Evolutionary conservation across 2,113 vertebrate species (phyloP).

Genomic region (Anoplopoma fimbria): DNA sequence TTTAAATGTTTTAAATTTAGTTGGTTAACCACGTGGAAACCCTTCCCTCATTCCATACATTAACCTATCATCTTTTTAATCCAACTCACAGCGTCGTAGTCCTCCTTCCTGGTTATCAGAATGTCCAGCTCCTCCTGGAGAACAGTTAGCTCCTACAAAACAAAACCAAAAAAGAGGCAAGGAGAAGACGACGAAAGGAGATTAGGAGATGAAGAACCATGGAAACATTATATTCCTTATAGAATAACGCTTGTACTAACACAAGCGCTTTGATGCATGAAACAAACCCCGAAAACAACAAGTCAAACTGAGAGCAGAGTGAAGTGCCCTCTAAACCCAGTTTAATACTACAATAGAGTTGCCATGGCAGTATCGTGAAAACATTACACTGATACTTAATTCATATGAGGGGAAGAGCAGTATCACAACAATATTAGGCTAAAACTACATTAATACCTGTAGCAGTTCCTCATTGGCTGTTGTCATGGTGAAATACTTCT

Average conservation of each 20-base stretch:
- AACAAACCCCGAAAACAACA: too few relatives aligned
- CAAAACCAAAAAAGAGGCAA: neutral
- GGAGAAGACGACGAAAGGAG: neutral
- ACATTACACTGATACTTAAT: neutral
- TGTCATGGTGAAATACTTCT: slow-evolving; percentile 91
- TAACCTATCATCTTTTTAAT: neutral
- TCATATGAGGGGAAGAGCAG: neutral
- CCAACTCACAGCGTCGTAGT: slow-evolving; percentile 69
- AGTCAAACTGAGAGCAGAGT: too few relatives aligned
- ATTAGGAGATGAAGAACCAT: too few relatives aligned
- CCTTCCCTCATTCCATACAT: neutral
- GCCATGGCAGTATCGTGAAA: neutral
- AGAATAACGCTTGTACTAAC: neutral
- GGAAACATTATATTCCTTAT: neutral
- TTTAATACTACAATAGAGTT: neutral
- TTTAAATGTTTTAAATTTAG: neutral
- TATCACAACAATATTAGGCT: neutral
- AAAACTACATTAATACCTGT: slow-evolving; percentile 82
- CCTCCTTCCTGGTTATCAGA: slow-evolving; percentile 69
- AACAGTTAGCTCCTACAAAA: slow-evolving; percentile 60
- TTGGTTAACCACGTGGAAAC: neutral
- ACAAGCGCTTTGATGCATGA: too few relatives aligned
- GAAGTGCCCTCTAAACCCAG: too few relatives aligned
- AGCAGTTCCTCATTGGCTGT: slow-evolving; percentile 89
- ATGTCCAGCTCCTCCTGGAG: slow-evolving; percentile 77